Evolutionary conservation across 1,140 invertebrate species (phyloP), one percentile per base, ranked within the genome.

Genomic region (Nomia melanderi): DNA sequence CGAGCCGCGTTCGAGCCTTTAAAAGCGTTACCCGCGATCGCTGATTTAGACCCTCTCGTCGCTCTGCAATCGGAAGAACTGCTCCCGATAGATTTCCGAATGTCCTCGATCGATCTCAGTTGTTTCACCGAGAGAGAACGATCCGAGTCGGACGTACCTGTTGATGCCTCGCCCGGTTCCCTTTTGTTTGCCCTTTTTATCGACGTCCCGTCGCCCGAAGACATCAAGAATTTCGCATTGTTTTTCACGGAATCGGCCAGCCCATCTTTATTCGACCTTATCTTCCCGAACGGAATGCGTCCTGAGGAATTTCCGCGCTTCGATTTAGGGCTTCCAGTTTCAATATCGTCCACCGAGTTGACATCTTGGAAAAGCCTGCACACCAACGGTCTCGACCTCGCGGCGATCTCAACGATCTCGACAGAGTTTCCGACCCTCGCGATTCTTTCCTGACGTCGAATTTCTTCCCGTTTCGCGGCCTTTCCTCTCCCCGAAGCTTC

Each of bases 81-180:
- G 31, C 27, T 53, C 50, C 69, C 75, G 62, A 88, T 87, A 23
- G 86, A 86, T 65, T 79, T 83, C 11, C 84, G 81, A 77, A 88
- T 87, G 47, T 85, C 82, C 57, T 88, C 81, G 76, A 88, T 86
- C 31, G 87, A 87, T 64, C 86, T 79, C 53, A 87, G 62, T 2
- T 64, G 64, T 54, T 75, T 86, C 23, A 81, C 31, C 0, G 75
- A 66, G 44, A 77, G 11, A 17, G 20, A 59, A 36, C 5, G 23
- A 41, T 71, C 47, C 33, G 8, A 29, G 23, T 20, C 36, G 25
- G 23, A 41, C 12, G 9, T 50, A 47, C 8, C 23, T 39, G 39
- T 39, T 25, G 50, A 12, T 29, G 12, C n/a, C 25, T 47, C 25
- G 12, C 56, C 31, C 20, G 9, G 11, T 31, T 12, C n/a, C 1